Evolutionary conservation across 2,797 vertebrate genomes (phyloP).

Genomic region (Cirrhinus molitorella): DNA sequence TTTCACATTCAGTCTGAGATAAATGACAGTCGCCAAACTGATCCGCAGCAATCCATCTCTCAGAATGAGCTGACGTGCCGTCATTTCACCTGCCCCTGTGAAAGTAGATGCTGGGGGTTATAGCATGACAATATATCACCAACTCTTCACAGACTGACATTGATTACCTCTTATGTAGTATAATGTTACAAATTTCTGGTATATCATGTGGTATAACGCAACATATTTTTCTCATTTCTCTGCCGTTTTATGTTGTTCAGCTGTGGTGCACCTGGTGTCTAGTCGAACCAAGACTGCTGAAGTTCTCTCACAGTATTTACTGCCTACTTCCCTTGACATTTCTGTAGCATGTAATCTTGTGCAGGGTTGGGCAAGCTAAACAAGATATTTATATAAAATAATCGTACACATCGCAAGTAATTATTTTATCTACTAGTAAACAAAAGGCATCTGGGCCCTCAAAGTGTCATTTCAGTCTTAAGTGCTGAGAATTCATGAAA

Average conservation of each 20-base stretch:
- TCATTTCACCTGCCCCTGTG: constrained; percentile 19
- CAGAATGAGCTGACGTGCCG: constrained; percentile 15
- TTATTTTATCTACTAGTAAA: background rate
- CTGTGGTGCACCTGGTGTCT: constrained; percentile 16
- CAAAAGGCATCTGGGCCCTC: background rate
- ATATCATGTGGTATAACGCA: background rate
- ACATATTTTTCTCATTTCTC: constrained; percentile 22
- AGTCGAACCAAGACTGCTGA: background rate
- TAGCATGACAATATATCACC: constrained; percentile 25
- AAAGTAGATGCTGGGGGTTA: constrained; percentile 18
- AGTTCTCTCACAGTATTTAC: background rate
- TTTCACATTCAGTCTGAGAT: constrained; percentile 36
- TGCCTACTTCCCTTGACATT: background rate
- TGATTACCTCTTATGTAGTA: constrained; percentile 16
- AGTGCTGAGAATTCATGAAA: too few species aligned
- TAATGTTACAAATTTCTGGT: background rate
- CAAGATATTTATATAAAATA: background rate
- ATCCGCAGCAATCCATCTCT: constrained; percentile 26
- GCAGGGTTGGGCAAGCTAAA: background rate
- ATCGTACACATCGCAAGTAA: background rate
- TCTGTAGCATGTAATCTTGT: background rate
- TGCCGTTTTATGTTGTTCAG: constrained; percentile 35
- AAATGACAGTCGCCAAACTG: constrained; percentile 28
- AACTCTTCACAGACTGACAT: constrained; percentile 20
- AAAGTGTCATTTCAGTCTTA: too few species aligned